Conservation (phyloP, 2,113 vertebrate species). For the Cinclus mexicanus region DNA sequence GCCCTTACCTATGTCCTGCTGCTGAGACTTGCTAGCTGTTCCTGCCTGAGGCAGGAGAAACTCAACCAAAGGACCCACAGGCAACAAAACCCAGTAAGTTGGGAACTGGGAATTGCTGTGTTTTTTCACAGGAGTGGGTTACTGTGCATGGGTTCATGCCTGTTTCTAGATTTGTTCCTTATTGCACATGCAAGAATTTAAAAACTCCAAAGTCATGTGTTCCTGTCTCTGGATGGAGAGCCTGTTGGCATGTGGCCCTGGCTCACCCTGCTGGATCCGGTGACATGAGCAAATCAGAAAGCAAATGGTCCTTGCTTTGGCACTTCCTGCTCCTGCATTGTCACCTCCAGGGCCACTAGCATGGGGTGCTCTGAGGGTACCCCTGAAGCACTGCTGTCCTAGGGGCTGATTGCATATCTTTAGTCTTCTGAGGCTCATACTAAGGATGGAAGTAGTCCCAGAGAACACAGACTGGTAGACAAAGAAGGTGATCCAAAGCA, state of each 20-base stretch:
- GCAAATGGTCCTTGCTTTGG: neutral
- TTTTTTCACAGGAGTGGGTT: neutral
- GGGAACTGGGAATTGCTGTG: neutral
- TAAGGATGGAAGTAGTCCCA: neutral
- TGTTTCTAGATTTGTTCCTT: neutral
- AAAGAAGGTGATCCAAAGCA: neutral
- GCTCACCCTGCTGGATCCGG: neutral
- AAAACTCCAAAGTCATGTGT: rapidly evolving
- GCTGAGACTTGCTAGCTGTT: neutral
- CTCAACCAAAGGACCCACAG: neutral
- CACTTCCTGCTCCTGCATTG: neutral
- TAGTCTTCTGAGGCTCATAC: neutral
- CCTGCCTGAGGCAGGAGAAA: neutral
- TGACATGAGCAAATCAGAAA: neutral
- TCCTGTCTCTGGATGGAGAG: neutral
- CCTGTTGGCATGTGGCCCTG: neutral
- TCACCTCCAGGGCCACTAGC: neutral
- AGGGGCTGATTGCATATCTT: neutral
- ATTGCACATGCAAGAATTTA: rapidly evolving
- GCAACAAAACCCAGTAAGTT: rapidly evolving
- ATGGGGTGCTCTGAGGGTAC: neutral
- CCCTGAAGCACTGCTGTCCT: neutral
- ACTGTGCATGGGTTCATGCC: neutral
- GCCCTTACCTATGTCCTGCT: neutral
- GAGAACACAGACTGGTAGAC: neutral